Evolutionary conservation across 2,888 invertebrate genomes (phyloP), one percentile per base, ranked within the genome.

Genomic region (Lycaena phlaeas): DNA sequence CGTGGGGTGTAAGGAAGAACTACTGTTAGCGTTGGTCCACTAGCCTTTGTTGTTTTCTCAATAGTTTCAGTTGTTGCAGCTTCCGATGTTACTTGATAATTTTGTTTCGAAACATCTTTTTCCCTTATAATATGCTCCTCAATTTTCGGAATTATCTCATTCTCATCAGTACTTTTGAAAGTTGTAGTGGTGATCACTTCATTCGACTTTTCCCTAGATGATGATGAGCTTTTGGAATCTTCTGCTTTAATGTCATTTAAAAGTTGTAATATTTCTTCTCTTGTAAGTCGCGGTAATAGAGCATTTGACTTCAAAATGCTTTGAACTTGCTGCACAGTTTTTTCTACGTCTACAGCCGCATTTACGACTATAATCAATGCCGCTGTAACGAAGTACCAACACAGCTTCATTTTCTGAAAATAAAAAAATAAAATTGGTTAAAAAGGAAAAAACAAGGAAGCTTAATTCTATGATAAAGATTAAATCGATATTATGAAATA

Each of bases 291-390:
- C 1, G 92, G 92, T 36, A 92, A 62, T n/a, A 77, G 75, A 2
- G 88, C 75, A 61, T 91, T 87, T 3, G 82, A 68, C 54, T 85
- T 77, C 5, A 92, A 70, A 52, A 91, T 85, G 25, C 64, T 84
- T 56, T 92, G 88, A 2, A 92, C 92, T 70, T 91, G 89, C 53
- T 86, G 77, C 4, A 92, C 87, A 5, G 91, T 91, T 49, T 81
- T 85, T 51, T 89, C 87, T 1, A 88, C 74, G 48, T 86, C 85
- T 2, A 86, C 68, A 34, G 73, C 73, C 26, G 68, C 65, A 4
- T 57, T 45, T 2, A 57, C 56, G 14, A 58, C 51, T 41, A 56
- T 45, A 9, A 69, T 43, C 40, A 65, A 57, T 52, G 64, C 61
- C 48, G 66, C 57, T 42, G 53, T 31, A 5, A 69, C 26, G 55